Evolutionary conservation across 2,888 invertebrate species (phyloP), one percentile per base, ranked within the genome.

Genomic region (Junonia oenone): DNA sequence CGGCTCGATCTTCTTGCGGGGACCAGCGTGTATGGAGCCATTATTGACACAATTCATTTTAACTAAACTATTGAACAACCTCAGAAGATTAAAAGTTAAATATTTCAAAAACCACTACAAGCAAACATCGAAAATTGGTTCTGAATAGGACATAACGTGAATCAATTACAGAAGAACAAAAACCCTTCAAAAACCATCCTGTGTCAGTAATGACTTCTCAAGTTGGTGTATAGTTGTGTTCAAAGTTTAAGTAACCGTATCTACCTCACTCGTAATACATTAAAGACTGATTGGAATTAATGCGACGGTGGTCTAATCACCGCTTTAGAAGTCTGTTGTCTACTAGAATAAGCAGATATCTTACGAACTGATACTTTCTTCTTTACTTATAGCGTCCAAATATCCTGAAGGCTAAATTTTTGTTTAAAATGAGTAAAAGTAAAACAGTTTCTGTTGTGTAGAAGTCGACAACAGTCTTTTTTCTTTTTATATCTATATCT

Each of bases 301-400:
- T 73, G 73, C 69, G 76, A 75, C 78, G 86, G 89, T 88, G 89
- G 85, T 90, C 74, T 80, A 72, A 90, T 89, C 89, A 85, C 88
- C 82, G 81, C 75, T 65, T 73, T 75, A 78, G 75, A 81, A 81
- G 81, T 77, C 86, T 85, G 86, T 86, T 85, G 86, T 85, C 83
- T 82, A 76, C 78, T 79, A 73, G 73, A 71, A 69, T 66, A 68
- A 67, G 67, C 63, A 55, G 63, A 64, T 66, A 62, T 56, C 59
- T 64, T 64, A 63, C 51, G 52, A 59, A 58, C 57, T 61, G 63
- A 63, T 17, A 31, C 14, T 40, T 43, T 58, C 63, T 61, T 61
- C 55, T 61, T 61, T 60, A 60, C 56, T 56, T 52, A 63, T 63
- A 61, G 65, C 64, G 71, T 67, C 68, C 70, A 65, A 60, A 63